Evolutionary conservation across 1,140 invertebrate species (phyloP).

Genomic region (Muscidifurax raptorellus): DNA sequence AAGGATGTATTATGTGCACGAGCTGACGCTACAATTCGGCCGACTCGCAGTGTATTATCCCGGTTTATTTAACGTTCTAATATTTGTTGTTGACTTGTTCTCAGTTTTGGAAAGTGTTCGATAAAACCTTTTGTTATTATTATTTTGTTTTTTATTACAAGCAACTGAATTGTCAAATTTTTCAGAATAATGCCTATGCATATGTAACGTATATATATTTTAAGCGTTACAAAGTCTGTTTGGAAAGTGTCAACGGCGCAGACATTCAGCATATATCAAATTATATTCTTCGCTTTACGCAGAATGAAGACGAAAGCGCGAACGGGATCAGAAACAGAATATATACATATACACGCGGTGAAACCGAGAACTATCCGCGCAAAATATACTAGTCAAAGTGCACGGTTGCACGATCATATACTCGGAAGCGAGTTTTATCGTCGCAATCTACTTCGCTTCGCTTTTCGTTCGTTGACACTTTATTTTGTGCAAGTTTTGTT

Average conservation of each 20-base stretch:
- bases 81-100: no score
- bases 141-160: no score
- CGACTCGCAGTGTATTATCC: no score
- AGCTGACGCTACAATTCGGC: constrained; percentile 17
- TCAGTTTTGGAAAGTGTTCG: neutral
- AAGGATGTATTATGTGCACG: constrained; percentile 33
- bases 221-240: neutral
- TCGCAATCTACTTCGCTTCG: neutral
- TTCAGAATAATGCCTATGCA: no score
- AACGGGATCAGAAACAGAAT: neutral
- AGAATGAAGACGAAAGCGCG: constrained; percentile 15
- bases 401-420: neutral
- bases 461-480: no score
- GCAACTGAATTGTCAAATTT: no score
- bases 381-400: constrained; percentile 8
- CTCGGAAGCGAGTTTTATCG: constrained; percentile 1
- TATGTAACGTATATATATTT: no score
- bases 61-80: no score
- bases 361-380: constrained; percentile 8
- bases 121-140: neutral
- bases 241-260: neutral
- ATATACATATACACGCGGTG: neutral
- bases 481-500: no score
- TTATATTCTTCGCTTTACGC: constrained; percentile 4
- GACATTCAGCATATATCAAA: neutral